Evolutionary conservation across 2,113 vertebrate species (phyloP).

Genomic region (Zosterops borbonicus): DNA sequence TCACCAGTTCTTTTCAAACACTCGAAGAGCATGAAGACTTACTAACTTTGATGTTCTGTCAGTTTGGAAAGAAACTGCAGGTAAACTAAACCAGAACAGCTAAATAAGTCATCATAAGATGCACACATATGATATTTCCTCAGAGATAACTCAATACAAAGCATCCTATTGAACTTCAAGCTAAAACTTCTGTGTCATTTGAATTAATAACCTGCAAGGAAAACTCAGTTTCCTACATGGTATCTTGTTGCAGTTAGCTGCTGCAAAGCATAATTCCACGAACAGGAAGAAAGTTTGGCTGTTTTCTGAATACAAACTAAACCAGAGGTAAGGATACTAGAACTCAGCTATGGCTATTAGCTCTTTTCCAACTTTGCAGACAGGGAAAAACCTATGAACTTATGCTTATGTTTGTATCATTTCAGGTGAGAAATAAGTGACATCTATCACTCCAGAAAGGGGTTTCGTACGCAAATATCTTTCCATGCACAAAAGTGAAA

Average conservation of each 20-base stretch:
- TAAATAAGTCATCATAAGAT: background rate
- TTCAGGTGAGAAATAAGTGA: background rate
- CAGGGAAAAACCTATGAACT: background rate
- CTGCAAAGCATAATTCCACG: background rate
- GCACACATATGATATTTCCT: background rate
- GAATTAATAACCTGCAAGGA: background rate
- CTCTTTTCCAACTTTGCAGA: background rate
- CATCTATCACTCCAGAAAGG: background rate
- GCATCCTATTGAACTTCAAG: background rate
- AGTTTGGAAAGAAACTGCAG: background rate
- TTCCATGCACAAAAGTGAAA: background rate
- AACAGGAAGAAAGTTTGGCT: background rate
- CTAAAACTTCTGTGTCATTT: background rate
- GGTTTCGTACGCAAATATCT: background rate
- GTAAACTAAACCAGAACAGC: background rate
- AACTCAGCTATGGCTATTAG: background rate
- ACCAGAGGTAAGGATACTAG: background rate
- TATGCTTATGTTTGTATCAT: background rate
- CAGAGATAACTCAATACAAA: background rate
- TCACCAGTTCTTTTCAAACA: background rate
- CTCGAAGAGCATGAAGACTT: background rate
- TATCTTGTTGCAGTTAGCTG: background rate
- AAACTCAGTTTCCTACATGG: background rate
- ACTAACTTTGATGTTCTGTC: background rate
- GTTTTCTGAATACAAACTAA: background rate